Base-by-base conservation (phyloP, 64 coral and sea anemone genomes). In the Montipora efflorescens region DNA sequence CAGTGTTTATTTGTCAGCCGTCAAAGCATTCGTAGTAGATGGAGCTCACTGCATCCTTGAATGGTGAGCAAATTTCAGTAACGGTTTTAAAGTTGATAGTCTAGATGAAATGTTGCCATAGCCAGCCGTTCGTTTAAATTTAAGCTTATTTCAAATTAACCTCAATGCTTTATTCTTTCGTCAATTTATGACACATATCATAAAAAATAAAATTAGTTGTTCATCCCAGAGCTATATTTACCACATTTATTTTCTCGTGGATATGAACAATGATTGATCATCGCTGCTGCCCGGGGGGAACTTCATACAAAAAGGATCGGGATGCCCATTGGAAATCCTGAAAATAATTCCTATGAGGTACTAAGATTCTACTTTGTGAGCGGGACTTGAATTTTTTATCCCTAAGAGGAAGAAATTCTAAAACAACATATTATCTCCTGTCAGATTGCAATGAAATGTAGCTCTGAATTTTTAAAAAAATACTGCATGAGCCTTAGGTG, bases 41-140 rank as follows among this genome's bases (percentile, higher is more conserved):
- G 67, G 74, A 73, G 84, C 84, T 20, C 84, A 87, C n/a, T 74
- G 67, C 68, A 87, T 87, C 67, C 84, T 87, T 21, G 84, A 87
- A 74, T 87, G 84, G 84, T 87, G 84, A 87, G 84, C 59, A 64
- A 64, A 64, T 64, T 64, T 64, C 59, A 11, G 59, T 16, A 64
- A 64, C 14, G 59, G 0, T 57, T 64, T 64, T 64, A 64, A 19
- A 64, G 59, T 64, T 64, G 59, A 64, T 64, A 64, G 59, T 16
- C 59, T 16, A 64, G 59, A 57, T 57, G 53, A 57, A 57, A 57
- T 57, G 53, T 57, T 57, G 53, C 53, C 53, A 57, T 64, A 64
- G 59, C 59, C 13, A 64, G 59, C 15, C 13, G 59, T 64, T 64
- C 59, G 59, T 64, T 64, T 64, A 19, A 64, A 64, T 64, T 64